Percentiles rank a stretch among this genome's conserved stretches.
phyloP scores from a whole-genome alignment of 2,113 vertebrate species.

The Castor canadensis region DNA sequence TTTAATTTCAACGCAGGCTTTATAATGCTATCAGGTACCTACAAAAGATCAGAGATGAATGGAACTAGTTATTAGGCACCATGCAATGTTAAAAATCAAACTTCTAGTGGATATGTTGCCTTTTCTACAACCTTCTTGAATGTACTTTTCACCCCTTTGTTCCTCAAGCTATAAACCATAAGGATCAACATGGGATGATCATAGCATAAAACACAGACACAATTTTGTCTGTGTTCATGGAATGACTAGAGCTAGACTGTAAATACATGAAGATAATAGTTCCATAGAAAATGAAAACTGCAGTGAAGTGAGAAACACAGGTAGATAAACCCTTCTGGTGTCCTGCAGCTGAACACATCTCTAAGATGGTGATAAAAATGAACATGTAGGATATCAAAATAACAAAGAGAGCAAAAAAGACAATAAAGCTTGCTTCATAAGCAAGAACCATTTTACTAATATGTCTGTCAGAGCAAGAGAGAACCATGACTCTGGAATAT shows the following conservation, averaged over 20 bases:
- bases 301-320: neutral
- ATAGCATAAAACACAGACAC: conserved; percentile 18
- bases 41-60: neutral
- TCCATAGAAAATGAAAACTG: too few species aligned
- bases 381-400: conserved; percentile 23
- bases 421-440: neutral
- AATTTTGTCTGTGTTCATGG: too few species aligned
- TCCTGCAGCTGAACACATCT: neutral
- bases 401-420: neutral
- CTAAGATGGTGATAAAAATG: conserved; percentile 5
- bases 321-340: conserved; percentile 17
- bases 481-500: neutral
- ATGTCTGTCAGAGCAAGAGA: neutral
- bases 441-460: neutral
- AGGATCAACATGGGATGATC: neutral
- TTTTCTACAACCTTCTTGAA: neutral
- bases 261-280: too few species aligned
- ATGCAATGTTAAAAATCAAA: neutral
- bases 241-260: too few species aligned
- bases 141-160: neutral
- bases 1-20: neutral
- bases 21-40: neutral
- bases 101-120: neutral
- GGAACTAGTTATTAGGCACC: neutral
- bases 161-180: conserved; percentile 28